Percentiles rank a stretch among this genome's conserved stretches.
These are phyloP conservation scores for Melanophora roralis DNA, from an alignment of 2,888 invertebrate genomes.

Conservation along the genomic window DNA sequence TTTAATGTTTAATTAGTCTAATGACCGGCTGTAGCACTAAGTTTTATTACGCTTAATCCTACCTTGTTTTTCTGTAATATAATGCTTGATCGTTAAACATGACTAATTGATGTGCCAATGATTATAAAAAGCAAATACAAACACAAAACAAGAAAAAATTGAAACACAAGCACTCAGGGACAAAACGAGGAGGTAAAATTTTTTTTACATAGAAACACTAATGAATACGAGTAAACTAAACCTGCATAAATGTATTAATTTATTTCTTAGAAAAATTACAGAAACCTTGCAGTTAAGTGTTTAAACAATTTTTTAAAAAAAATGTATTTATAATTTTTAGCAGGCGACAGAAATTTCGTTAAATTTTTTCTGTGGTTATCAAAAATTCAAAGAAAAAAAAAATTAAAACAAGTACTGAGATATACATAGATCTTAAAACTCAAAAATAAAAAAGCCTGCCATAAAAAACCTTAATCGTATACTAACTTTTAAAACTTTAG, in stretches of 20 bases:
- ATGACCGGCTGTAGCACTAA: not conserved
- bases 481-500: too few relatives aligned
- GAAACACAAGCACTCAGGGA: not conserved
- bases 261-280: too few relatives aligned
- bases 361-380: too few relatives aligned
- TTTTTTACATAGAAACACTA: constrained; percentile 10
- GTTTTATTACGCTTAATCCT: not conserved
- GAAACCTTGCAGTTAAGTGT: too few relatives aligned
- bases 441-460: too few relatives aligned
- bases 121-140: not conserved
- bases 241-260: not conserved
- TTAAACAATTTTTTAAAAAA: not conserved
- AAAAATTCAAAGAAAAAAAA: too few relatives aligned
- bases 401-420: too few relatives aligned
- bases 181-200: not conserved
- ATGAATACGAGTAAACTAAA: constrained; percentile 23
- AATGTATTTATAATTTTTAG: too few relatives aligned
- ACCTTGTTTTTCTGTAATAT: constrained; percentile 15
- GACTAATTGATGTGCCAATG: constrained; percentile 58
- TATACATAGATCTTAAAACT: too few relatives aligned
- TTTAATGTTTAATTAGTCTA: not conserved
- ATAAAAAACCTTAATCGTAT: too few relatives aligned
- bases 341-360: not conserved
- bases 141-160: constrained; percentile 3
- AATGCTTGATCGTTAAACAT: constrained; percentile 42